Evolutionary conservation across 2,797 vertebrate genomes (phyloP), one percentile per base, ranked within the genome.

Genomic region (Chelidonichthys spinosus): DNA sequence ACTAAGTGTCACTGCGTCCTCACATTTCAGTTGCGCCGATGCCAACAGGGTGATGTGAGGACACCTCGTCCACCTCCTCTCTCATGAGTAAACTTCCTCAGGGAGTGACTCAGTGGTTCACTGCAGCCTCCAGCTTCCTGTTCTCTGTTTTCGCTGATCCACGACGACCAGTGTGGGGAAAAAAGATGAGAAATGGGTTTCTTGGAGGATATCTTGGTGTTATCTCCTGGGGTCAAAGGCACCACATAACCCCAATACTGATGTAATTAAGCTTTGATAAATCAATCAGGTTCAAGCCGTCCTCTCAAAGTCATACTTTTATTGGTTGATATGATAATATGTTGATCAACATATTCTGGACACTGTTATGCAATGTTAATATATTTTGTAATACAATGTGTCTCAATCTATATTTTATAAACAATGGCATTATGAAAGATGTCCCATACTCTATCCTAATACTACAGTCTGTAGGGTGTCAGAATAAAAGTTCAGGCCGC

Each of bases 81-180:
- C 70, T 81, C 67, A 35, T 43, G 69, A 50, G 76, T 72, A 63
- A 85, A 89, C 69, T 15, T 84, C 82, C 74, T 69, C 15, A 0
- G 44, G 49, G 77, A 86, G 62, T 87, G 79, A 82, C 79, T 85
- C 77, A 71, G 63, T 69, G 18, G 69, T 78, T 81, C 72, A 71
- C 72, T 4, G 33, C 18, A 10, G 50, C 84, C 63, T 68, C 2
- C 0, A 81, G 62, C 64, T 62, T 46, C 33, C 67, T 64, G 10
- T 72, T 71, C 47, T 58, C 64, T 72, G 9, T 79, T 72, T 65
- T 73, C 60, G 59, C 37, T 73, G 63, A 80, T 74, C 71, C 52
- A 33, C 15, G 42, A 67, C 63, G 49, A 36, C 40, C 53, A n/a
- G 55, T 10, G 17, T 61, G 33, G 35, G 68, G n/a, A n/a, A 36